Evolutionary conservation across 1,140 invertebrate genomes (phyloP), one percentile per base, ranked within the genome.

Genomic region (Drosophila ogumai): DNA sequence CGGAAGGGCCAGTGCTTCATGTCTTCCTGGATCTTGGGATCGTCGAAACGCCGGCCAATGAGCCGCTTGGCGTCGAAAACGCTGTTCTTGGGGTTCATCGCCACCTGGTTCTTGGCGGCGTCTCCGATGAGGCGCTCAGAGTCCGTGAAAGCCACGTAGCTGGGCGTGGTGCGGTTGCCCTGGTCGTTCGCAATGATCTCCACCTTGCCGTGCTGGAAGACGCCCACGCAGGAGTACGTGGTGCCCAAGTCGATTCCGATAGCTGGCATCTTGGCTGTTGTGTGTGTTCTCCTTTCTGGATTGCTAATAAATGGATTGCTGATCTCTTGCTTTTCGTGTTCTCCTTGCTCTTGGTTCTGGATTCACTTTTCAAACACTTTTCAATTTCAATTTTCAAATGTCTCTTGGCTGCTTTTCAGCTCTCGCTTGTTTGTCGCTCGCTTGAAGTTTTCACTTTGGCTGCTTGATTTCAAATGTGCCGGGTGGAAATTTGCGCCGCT

Each of bases 111-210:
- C 91, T 96, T 96, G 69, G 96, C 96, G 28, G 96, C 94, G 92
- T 98, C 97, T 17, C 97, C 97, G 67, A 98, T 96, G 13, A 98
- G 93, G 31, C 98, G 93, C 91, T 98, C 97, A 0, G 96, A 95
- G 50, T 98, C 97, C 3, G 96, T 98, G 93, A 99, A 99, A 5
- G 97, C 97, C 13, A 99, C 97, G 92, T 97, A 98, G 58, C 96
- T 96, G 4, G 97, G 97, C 19, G 97, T 98, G 13, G 97, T 98
- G 64, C 97, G 94, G 92, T 98, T 98, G 41, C 98, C 98, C 92
- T 98, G 97, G 81, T 98, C 97, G 81, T 98, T 98, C 43, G 97
- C 96, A 54, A 98, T 98, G 79, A 98, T 98, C 91, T 98, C 97
- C 8, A 98, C 97, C 90, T 97, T 96, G 34, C 97, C 96, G 90